phyloP scores from a whole-genome alignment of 2,113 vertebrate genomes.

The Fukomys damarensis region DNA sequence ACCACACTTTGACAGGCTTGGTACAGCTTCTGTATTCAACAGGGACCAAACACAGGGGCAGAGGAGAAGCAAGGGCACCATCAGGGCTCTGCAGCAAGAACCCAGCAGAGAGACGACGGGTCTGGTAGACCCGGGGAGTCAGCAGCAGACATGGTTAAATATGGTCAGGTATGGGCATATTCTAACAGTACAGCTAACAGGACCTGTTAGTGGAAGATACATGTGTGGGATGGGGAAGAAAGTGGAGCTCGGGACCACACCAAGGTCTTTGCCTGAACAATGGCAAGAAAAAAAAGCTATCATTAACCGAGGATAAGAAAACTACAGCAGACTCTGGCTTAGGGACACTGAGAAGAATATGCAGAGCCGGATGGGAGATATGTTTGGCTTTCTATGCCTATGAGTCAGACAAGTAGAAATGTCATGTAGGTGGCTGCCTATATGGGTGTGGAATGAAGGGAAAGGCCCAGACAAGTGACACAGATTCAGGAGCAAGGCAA shows the following conservation, averaged over 20 bases:
- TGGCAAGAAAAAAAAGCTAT: not conserved
- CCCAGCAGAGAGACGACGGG: not conserved
- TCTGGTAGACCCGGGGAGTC: not conserved
- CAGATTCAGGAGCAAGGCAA: not conserved
- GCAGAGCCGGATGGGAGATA: not conserved
- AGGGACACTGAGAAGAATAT: accelerated
- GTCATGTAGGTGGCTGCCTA: not conserved
- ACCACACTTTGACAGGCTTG: not conserved
- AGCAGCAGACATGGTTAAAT: not conserved
- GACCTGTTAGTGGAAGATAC: not conserved
- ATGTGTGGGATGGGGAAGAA: not conserved
- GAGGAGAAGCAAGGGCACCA: not conserved
- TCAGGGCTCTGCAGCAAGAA: not conserved
- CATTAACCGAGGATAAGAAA: not conserved
- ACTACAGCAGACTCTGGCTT: not conserved
- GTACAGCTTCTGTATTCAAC: not conserved
- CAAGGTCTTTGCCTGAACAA: not conserved
- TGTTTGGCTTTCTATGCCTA: not conserved
- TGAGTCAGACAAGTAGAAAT: not conserved
- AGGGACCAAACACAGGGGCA: not conserved
- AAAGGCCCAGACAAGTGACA: not conserved
- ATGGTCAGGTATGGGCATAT: not conserved
- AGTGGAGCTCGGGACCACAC: not conserved
- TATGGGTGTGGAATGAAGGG: not conserved
- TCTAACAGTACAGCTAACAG: not conserved